Conservation (phyloP, 92 coral and sea anemone genomes). For the Plumapathes pennacea region DNA sequence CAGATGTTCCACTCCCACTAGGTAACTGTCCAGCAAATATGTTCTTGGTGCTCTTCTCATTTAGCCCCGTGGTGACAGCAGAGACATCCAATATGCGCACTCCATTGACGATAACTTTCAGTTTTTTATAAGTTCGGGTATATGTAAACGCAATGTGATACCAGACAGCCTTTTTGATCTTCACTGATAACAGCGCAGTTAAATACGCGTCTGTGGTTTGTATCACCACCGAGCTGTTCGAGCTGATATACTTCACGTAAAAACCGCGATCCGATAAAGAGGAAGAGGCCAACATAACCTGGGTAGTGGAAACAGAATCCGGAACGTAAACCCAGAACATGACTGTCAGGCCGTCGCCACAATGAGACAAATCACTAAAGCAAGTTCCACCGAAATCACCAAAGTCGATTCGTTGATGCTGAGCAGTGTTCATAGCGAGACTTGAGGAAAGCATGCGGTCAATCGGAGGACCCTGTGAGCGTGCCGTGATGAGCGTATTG, state of each 20-base stretch:
- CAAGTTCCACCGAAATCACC: constrained; percentile 63
- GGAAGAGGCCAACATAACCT: constrained; percentile 14
- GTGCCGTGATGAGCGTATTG: not conserved
- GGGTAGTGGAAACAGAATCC: not conserved
- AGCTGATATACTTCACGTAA: no score
- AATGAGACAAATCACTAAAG: constrained; percentile 46
- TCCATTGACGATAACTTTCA: constrained; percentile 14
- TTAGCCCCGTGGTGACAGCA: not conserved
- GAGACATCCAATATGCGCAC: constrained; percentile 2
- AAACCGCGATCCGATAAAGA: constrained; percentile 12
- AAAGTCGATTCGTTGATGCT: constrained; percentile 18
- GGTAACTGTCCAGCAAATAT: constrained; percentile 11
- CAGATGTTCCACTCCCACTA: constrained; percentile 3
- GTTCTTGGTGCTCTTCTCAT: not conserved
- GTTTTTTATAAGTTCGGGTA: no score
- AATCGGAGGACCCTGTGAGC: not conserved
- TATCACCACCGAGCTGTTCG: no score
- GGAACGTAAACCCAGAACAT: constrained; percentile 42
- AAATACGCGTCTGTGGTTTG: no score
- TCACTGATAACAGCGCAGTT: no score
- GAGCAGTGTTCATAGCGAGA: constrained; percentile 7
- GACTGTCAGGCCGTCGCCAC: constrained; percentile 53
- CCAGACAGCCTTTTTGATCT: no score
- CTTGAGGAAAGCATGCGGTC: constrained; percentile 18
- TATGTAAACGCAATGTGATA: no score